Base-by-base conservation (phyloP, 2,797 vertebrate genomes). In the Scomberomorus guttatus region DNA sequence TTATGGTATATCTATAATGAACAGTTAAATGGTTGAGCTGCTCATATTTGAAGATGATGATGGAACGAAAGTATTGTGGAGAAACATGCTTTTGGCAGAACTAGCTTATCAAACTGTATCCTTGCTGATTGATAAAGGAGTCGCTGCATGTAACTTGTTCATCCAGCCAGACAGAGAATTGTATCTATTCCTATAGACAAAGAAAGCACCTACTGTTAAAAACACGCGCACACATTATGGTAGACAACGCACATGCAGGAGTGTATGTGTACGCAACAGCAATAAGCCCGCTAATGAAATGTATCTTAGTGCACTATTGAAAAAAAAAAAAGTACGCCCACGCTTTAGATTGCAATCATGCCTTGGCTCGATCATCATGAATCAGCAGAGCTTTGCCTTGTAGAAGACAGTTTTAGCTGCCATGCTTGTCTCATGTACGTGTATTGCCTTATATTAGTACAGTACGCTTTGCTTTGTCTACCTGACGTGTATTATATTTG, bases 231-330 rank as follows among this genome's bases (percentile, higher is more conserved):
- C 56, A 77, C 66, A 81, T 86, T 65, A 74, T 48, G 62, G 64
- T 86, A 88, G 56, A 84, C 46, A 77, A 71, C 65, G 75, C 84
- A 89, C 77, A 68, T 63, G 86, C 81, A 88, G 75, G 75, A 79
- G 65, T 92, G 81, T 88, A 83, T 89, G 82, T 87, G 67, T 82
- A 81, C 9, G 86, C 79, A 85, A 60, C 34, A 89, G 84, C 79
- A 90, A 92, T 88, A 90, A 88, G 64, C 15, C 25, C 83, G 85
- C 64, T 76, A 74, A 82, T 62, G 62, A 85, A 83, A 89, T 90
- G 81, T 86, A 78, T 83, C n/a, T 69, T 79, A 67, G 10, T 77
- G 87, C 87, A 89, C 85, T 80, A 42, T 81, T 68, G 14, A 57
- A 79, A 77, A 80, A 77, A 70, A 58, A 70, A 62, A 64, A 42